phyloP scores from a whole-genome alignment of 92 coral and sea anemone species.

The Diadumene lineata region DNA sequence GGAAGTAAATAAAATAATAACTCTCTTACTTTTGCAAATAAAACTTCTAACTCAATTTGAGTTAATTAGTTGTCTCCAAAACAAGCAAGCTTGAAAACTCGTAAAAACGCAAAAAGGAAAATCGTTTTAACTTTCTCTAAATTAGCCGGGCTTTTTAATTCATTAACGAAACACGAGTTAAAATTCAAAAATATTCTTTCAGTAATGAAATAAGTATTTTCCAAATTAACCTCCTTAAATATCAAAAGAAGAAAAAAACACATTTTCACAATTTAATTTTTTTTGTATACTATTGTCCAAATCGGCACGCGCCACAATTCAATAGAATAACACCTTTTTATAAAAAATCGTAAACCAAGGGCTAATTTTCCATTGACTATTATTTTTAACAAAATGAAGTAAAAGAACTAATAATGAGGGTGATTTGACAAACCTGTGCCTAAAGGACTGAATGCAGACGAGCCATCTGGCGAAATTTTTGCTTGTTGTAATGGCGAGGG shows the following conservation, averaged over 20 bases:
- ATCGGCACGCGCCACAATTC: not conserved
- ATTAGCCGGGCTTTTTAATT: constrained; percentile 32
- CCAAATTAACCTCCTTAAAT: not conserved
- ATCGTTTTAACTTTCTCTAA: constrained; percentile 9
- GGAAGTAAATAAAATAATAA: not conserved
- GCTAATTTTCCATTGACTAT: not conserved
- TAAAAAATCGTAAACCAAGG: constrained; percentile 3
- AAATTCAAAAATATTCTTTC: constrained; percentile 9
- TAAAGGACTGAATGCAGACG: constrained; percentile 89
- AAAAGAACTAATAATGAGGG: not conserved
- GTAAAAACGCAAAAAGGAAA: constrained; percentile 3
- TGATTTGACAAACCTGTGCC: constrained; percentile 61
- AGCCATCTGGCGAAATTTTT: constrained; percentile 77
- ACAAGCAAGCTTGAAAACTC: not conserved
- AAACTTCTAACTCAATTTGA: constrained; percentile 17
- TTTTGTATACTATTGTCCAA: constrained; percentile 4
- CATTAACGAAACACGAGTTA: constrained; percentile 27
- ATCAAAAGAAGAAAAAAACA: constrained; percentile 4
- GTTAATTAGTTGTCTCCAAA: constrained; percentile 21
- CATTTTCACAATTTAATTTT: constrained; percentile 1
- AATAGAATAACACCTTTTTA: constrained; percentile 1
- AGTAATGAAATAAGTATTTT: constrained; percentile 14
- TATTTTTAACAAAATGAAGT: not conserved
- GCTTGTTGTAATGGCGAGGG: constrained; percentile 87
- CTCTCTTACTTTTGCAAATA: constrained; percentile 7